A percentile compares a stretch with the other conserved stretches of the same genome.
phyloP scores from a whole-genome alignment of 2,797 vertebrate species.

The Periparus ater region DNA sequence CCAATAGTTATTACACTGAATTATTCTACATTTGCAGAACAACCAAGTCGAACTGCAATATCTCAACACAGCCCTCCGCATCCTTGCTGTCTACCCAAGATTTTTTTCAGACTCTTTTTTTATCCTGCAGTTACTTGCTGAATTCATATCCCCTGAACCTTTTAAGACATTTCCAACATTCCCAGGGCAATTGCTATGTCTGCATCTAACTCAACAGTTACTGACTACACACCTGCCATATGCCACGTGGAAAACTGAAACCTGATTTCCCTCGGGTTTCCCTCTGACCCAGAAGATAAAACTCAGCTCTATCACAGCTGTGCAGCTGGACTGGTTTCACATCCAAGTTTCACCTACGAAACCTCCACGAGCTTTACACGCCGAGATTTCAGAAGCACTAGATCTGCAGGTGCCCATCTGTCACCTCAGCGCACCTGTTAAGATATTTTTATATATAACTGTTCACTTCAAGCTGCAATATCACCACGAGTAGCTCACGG shows the following conservation, averaged over 20 bases:
- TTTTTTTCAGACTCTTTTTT: not conserved
- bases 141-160: not conserved
- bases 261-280: not conserved
- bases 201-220: not conserved
- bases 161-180: not conserved
- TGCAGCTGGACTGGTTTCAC: not conserved
- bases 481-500: no score
- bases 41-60: fast-evolving
- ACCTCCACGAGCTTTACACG: fast-evolving
- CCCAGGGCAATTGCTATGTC: fast-evolving
- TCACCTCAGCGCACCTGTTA: not conserved
- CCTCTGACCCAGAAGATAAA: not conserved
- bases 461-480: not conserved
- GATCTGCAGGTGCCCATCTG: not conserved
- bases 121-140: not conserved
- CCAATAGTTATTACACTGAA: not conserved
- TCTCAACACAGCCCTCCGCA: not conserved
- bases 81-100: no score
- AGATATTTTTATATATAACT: not conserved
- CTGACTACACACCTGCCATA: not conserved
- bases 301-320: not conserved
- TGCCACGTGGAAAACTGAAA: not conserved
- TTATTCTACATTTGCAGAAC: not conserved
- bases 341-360: not conserved
- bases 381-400: not conserved